Evolutionary conservation across 2,888 invertebrate genomes (phyloP).

Genomic region (Elysia crispata): DNA sequence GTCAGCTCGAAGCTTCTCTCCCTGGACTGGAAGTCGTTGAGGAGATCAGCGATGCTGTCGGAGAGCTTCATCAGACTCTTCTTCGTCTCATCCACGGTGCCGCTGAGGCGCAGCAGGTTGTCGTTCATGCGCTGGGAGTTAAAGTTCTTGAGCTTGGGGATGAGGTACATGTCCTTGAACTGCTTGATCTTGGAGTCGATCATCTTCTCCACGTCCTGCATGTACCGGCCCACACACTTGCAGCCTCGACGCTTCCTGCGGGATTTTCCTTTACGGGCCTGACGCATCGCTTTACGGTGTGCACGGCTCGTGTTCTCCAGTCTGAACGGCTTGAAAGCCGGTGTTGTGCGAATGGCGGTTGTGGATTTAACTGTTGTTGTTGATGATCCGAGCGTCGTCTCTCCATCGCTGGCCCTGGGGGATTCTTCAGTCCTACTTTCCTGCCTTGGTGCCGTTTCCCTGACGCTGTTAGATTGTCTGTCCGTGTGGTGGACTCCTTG

Average conservation of each 20-base stretch:
- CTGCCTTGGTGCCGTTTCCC: no score
- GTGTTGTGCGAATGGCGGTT: no score
- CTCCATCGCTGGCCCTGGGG: no score
- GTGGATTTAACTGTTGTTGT: no score
- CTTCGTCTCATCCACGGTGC: conserved; percentile 45
- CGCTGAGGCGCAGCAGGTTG: conserved; percentile 42
- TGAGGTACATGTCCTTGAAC: conserved; percentile 49
- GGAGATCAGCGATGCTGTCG: conserved; percentile 27
- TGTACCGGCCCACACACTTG: conserved; percentile 50
- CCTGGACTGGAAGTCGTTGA: conserved; percentile 17
- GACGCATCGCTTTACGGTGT: background rate
- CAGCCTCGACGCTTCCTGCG: conserved; percentile 45
- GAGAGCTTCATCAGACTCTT: conserved; percentile 38
- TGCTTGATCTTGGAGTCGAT: conserved; percentile 49
- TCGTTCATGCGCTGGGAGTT: conserved; percentile 39
- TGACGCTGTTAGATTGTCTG: no score
- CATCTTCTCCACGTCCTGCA: conserved; percentile 47
- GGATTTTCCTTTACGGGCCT: conserved; percentile 10
- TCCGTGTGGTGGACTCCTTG: no score
- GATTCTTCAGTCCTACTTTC: no score
- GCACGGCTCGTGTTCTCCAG: background rate
- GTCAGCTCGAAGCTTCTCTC: conserved; percentile 3
- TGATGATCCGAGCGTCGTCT: no score
- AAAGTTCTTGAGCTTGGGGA: conserved; percentile 33
- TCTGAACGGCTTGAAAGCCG: no score